phyloP scores from a whole-genome alignment of 1,140 invertebrate species.

The Whitmania pigra region DNA sequence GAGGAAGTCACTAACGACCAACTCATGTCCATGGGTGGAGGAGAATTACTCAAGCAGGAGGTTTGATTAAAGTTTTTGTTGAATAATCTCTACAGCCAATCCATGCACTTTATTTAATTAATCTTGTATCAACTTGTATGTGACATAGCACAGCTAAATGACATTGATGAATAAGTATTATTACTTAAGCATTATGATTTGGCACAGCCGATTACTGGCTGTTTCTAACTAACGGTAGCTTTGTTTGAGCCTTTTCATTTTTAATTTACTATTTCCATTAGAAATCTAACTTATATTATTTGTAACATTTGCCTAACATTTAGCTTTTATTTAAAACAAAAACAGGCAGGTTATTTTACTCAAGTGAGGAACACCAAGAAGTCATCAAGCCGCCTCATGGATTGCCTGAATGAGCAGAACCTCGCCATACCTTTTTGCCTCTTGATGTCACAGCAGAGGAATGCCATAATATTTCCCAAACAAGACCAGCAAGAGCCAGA shows the following conservation, averaged over 20 bases:
- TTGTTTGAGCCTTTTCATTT: background rate
- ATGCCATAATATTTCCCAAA: slow-evolving; percentile 63
- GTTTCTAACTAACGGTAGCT: too few species aligned
- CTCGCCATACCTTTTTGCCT: slow-evolving; percentile 83
- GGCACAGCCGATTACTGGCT: too few species aligned
- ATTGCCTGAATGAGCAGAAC: slow-evolving; percentile 78
- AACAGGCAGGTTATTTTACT: slow-evolving; percentile 80
- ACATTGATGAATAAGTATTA: too few species aligned
- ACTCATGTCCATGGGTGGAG: slow-evolving; percentile 85
- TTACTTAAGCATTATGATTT: too few species aligned
- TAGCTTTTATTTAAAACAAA: slow-evolving; percentile 19
- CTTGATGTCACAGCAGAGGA: slow-evolving; percentile 88
- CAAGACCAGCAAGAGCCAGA: slow-evolving; percentile 37
- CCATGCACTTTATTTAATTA: too few species aligned
- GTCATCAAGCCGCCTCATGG: slow-evolving; percentile 85
- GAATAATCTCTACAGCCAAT: too few species aligned
- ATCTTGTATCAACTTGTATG: too few species aligned
- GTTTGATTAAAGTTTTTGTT: slow-evolving; percentile 42
- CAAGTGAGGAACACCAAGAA: slow-evolving; percentile 92
- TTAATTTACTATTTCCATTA: background rate
- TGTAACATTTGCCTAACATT: background rate
- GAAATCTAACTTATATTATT: background rate
- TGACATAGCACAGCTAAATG: too few species aligned
- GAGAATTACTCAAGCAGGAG: slow-evolving; percentile 83
- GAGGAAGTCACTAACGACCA: slow-evolving; percentile 94